Evolutionary conservation across 2,797 vertebrate genomes (phyloP).

Genomic region (Spinibarbus caldwelli): DNA sequence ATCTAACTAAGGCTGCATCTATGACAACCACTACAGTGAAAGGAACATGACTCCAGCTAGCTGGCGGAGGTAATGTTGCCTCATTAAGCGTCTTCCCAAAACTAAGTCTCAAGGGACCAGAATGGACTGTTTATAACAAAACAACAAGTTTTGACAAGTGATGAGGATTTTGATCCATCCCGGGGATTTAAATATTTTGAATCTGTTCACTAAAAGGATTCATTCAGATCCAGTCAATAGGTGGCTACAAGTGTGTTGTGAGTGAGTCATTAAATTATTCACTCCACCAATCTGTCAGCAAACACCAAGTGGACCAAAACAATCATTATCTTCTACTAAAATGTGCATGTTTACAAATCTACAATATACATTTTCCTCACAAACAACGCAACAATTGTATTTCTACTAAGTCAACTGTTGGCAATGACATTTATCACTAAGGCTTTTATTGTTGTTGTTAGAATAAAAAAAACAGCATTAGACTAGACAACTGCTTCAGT

Average conservation of each 20-base stretch:
- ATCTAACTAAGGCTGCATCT: constrained; percentile 19
- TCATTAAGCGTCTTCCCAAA: constrained; percentile 3
- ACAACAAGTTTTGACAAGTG: background rate
- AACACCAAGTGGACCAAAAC: background rate
- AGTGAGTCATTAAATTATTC: background rate
- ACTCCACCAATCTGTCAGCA: background rate
- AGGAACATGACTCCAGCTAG: constrained; percentile 9
- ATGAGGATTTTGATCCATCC: background rate
- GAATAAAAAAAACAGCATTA: background rate
- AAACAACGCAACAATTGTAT: background rate
- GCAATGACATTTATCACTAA: background rate
- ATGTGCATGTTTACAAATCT: background rate
- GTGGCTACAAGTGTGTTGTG: background rate
- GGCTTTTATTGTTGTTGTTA: background rate
- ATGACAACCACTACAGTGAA: constrained; percentile 24
- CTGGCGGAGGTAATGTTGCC: background rate
- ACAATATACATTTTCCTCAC: background rate
- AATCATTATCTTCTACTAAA: background rate
- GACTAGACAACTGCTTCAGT: background rate
- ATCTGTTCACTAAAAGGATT: background rate
- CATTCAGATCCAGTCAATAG: background rate
- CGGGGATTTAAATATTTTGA: background rate
- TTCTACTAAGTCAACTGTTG: background rate
- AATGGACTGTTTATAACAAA: background rate
- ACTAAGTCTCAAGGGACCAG: background rate